Base-by-base conservation (phyloP, 2,888 invertebrate species). In the Nebria salina region DNA sequence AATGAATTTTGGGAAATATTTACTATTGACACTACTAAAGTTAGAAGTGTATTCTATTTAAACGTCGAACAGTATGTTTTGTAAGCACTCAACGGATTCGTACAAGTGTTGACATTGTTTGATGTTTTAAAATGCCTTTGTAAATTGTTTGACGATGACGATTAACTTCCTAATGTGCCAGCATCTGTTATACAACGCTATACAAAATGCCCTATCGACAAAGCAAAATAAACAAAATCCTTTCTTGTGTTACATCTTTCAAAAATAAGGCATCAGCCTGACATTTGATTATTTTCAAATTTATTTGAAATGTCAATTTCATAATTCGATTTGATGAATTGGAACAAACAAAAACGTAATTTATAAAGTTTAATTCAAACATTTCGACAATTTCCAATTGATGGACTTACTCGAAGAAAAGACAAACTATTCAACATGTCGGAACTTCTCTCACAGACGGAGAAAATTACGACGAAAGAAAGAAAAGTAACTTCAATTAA, bases 161-260 rank as follows among this genome's bases (percentile, higher is more conserved):
- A 80, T 80, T 79, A 74, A 79, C 79, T 79, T 80, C 34, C 80
- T 80, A 80, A 80, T 80, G 75, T 75, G 80, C 75, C 80, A 70
- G 75, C 80, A 80, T 80, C 75, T 80, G 80, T 74, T 73, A 73
- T 66, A 25, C 78, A 73, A 25, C 75, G 80, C 74, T 73, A 73
- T 42, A 41, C 78, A 65, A 25, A 42, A 25, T 54, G 26, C 15
- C 11, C 20, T 54, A 9, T 20, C 65, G 41, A 41, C 26, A 64
- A 20, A 68, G 20, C 43, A 74, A 79, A 74, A 54, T 8, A 54
- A 54, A 54, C 54, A 54, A 54, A 11, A 54, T 54, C 54, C 54
- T 13, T 54, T 13, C 54, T 54, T 54, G 54, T 11, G 13, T 54
- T 54, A 11, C 54, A 54, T 13, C 34, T 34, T 34, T 34, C 34